Base-by-base conservation (phyloP, 1,140 invertebrate genomes). In the Aphidius ervi region DNA sequence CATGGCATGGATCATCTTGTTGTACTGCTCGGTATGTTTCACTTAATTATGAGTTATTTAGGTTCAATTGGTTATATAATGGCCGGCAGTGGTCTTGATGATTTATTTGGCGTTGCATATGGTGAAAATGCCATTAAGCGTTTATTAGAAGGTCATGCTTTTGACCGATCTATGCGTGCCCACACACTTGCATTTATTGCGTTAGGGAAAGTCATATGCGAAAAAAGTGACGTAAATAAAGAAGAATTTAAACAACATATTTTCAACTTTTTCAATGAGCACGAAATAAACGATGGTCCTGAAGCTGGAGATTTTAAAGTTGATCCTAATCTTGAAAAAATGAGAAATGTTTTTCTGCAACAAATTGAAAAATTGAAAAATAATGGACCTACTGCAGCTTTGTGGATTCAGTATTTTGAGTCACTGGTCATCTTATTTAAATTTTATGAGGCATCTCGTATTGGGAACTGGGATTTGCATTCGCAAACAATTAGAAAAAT, bases 331-430 rank as follows among this genome's bases (percentile, higher is more conserved):
- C 23, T 23, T 23, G 23, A 23, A 23, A 23, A 23, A 3, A 23
- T 23, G 23, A 23, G 23, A 23, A 23, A 23, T 2, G 3, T 1
- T 23, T 23, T 23, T 23, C 1, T 23, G 1, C 1, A 1, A 23
- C 23, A 23, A 3, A 23, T 23, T 1, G 23, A 23, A 23, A 23
- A 23, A 23, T 40, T 46, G 43, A 68, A 72, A 70, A 69, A 63
- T 63, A 62, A 58, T 63, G 73, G 71, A 67, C 68, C 65, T 5
- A 80, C 75, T 23, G 69, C 74, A 64, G 59, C 72, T 50, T 66
- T 79, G 46, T 80, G 77, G 78, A 59, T 72, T 39, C 75, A 79
- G 68, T 79, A 79, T 59, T 75, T 80, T 53, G n/a, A 64, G 10
- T 68, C 70, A 67, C 61, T 75, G 9, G 61, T 55, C 6, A 16